Conservation (phyloP, 2,888 invertebrate genomes). For the Tricholauxania praeusta region DNA sequence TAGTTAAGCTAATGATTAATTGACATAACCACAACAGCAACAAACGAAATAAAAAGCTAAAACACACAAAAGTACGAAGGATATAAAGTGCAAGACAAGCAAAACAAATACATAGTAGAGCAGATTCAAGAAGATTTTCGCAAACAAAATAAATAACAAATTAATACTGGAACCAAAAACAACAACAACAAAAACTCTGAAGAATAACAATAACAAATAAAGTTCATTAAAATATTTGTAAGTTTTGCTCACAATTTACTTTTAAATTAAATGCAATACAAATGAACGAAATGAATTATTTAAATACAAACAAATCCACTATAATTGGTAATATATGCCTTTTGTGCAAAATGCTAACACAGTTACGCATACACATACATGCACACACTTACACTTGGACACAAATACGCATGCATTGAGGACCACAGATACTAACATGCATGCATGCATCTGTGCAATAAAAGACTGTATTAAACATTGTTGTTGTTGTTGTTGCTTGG, state of each 20-base stretch:
- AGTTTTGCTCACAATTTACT: background rate
- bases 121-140: background rate
- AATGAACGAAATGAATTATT: constrained; percentile 4
- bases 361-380: background rate
- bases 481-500: constrained; percentile 3
- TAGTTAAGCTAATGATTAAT: background rate
- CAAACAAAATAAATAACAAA: constrained; percentile 18
- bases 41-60: background rate
- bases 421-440: background rate
- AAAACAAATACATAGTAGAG: too few relatives aligned
- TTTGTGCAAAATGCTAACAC: constrained; percentile 8
- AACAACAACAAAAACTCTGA: background rate
- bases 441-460: constrained; percentile 7
- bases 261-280: constrained; percentile 13
- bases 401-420: background rate
- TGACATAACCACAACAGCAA: constrained; percentile 1
- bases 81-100: too few relatives aligned
- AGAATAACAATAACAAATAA: constrained; percentile 1
- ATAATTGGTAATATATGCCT: constrained; percentile 29
- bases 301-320: constrained; percentile 10
- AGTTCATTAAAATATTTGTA: constrained; percentile 1
- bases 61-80: background rate
- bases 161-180: background rate
- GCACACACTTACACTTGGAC: background rate
- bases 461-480: constrained; percentile 1